Base-by-base conservation (phyloP, 2,113 vertebrate species). In the Sakesphorus luctuosus region DNA sequence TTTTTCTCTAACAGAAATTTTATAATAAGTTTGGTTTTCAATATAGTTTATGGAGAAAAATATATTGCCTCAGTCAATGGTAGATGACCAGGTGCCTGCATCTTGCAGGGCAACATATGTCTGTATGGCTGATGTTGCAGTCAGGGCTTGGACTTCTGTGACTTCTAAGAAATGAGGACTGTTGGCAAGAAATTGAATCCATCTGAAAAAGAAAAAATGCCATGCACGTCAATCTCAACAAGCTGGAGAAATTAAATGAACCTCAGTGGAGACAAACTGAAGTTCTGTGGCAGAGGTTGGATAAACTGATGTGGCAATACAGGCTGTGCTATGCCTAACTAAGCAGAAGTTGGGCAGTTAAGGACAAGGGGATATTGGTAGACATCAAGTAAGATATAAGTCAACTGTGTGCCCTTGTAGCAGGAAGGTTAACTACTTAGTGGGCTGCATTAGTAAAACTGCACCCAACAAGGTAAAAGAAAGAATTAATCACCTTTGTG, bases 201-300 rank as follows among this genome's bases (percentile, higher is more conserved):
- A 55, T 35, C 7, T 28, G 4, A 1, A 25, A 24, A 23, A 77
- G 36, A 50, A 47, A 18, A 29, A n/a, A 18, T 35, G 2, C 2
- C 0, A 0, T 40, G 35, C 17, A 62, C 5, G 31, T 47, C 17
- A 69, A 3, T 40, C 17, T 62, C 19, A 61, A 35, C 38, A 55
- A 69, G 14, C 17, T 49, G 6, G n/a, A 35, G 29, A 69, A 49
- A 49, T 49, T 23, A 49, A 4, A 5, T 23, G 25, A 83, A 35
- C 11, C 7, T 49, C 35, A 23, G 18, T 43, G 31, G 40, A 63
- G 21, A 36, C 3, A 31, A 55, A 31, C 17, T 40, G 7, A 65
- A 35, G 6, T 36, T 43, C 55, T 84, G 13, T 13, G 67, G 6
- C 13, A n/a, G 10, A 29, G 4, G 6, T 4, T 88, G 46, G 61